Base-by-base conservation (phyloP, 1,140 invertebrate genomes). In the Bombyx mandarina region DNA sequence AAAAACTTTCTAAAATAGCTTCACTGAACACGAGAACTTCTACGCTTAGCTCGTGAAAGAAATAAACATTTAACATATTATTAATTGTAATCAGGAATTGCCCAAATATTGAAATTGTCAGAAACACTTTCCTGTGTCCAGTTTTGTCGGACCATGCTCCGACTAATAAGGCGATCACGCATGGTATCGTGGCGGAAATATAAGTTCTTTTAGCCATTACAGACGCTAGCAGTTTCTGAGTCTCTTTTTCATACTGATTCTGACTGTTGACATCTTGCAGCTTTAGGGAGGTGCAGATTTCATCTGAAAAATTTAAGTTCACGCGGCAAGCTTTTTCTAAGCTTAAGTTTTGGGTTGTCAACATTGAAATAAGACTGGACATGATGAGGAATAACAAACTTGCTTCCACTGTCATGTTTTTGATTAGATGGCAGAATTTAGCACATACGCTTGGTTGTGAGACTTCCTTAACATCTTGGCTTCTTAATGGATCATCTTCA, bases 161-260 rank as follows among this genome's bases (percentile, higher is more conserved):
- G 89, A 91, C 49, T 89, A 82, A 53, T 84, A 93, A 73, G 88
- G 92, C 49, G 89, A 90, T 74, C 86, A 92, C 7, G 90, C 92
- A 92, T 61, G 65, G 88, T 66, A 79, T 43, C 8, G 75, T 82
- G 45, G 78, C 78, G 47, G 75, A 68, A 8, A 87, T 61, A 26
- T 76, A 74, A 3, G 76, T 83, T 52, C 65, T 83, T 71, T 68
- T 77, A 1, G 71, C 52, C 58, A 82, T 49, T 7, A 73, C 75
- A 51, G 56, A 58, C 0, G 82, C 66, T 3, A 83, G 62, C 7
- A 83, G 47, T 18, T 68, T 66, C 46, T 86, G 83, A 0, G 75
- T 68, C 8, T 79, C 71, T 50, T 60, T 74, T 63, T 86, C 83
- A 55, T 82, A 82, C 44, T 67, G 50, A 54, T 78, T 83, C 54